Evolutionary conservation across 2,797 vertebrate genomes (phyloP), one percentile per base, ranked within the genome.

Genomic region (Spondyliosoma cantharus): DNA sequence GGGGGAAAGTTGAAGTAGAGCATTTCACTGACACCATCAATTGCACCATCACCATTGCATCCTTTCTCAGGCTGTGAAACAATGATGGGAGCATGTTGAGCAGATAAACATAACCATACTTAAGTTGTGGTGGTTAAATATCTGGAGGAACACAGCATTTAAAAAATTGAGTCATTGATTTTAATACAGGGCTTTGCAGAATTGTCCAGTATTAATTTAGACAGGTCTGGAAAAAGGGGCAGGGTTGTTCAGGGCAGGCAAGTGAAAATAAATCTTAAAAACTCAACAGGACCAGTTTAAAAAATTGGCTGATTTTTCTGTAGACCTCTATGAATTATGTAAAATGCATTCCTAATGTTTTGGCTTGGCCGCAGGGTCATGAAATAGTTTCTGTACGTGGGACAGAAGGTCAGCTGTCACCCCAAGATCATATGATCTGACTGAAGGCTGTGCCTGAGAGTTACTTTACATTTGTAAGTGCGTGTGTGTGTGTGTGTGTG

Each of bases 351-450:
- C 57, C 48, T 87, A 71, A 82, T 81, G 71, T 83, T 90, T 87
- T 85, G 79, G 53, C 84, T 86, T 56, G 71, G 86, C 87, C 37
- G 49, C 71, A 85, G 84, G 87, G 80, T 89, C 85, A 80, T 72
- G 64, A 80, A 83, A 69, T 71, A 71, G 66, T 86, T 87, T 89
- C 74, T 79, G 79, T 71, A 83, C 8, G 32, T 81, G 76, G 69
- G 82, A 90, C 82, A 79, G 86, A 85, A 91, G 87, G 86, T 88
- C 87, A 89, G 81, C 83, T 89, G 81, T 87, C 86, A 83, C 81
- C 69, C 75, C 78, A 74, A 85, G 71, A 75, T 89, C 69, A 81
- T 73, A 70, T 83, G 81, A 80, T 72, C 65, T 83, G 62, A 86
- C 85, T 81, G 62, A 89, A 77, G 82, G 76, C 74, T 83, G 67